Base-by-base conservation (phyloP, 2,797 vertebrate species). In the Coracias cyanogaster region DNA sequence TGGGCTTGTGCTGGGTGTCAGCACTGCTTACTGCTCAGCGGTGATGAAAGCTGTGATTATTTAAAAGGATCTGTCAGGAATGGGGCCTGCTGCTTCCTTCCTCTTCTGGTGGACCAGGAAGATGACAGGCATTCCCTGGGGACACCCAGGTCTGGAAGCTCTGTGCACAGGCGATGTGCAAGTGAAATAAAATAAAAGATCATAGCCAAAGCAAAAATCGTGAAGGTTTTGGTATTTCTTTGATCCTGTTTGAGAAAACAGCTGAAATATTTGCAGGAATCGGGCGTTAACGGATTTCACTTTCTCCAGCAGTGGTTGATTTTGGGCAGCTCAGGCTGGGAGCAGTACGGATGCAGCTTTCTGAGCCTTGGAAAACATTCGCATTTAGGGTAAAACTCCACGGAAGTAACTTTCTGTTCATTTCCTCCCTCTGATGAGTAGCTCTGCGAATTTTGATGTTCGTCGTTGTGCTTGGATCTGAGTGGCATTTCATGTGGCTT, bases 321-420 rank as follows among this genome's bases (percentile, higher is more conserved):
- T 86, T 89, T 54, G n/a, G 82, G 45, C 28, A 60, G 6, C n/a
- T 55, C 3, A 7, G 35, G 25, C 45, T 12, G 31, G 39, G 57
- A n/a, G 35, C 24, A 31, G 12, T 6, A 48, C 0, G 0, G 35
- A 35, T 17, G 5, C 3, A 11, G 26, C 17, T 15, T 66, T 52
- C 60, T 12, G 45, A 35, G 52, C 57, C 61, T 64, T 16, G n/a
- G 52, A 45, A 55, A 51, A 45, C 20, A 19, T 4, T 58, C 45
- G 43, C 4, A 9, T 24, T 64, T 65, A 60, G 54, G n/a, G 6
- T 51, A 46, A 74, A 65, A 49, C 25, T 60, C 45, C 14, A 31
- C 37, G 10, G 6, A 66, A 70, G 25, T 64, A 3, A 7, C 35
- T 17, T 22, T 43, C 35, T 39, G 16, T 66, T 76, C 55, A 6